Conservation (phyloP, 2,113 vertebrate genomes). For the Phaethon lepturus region DNA sequence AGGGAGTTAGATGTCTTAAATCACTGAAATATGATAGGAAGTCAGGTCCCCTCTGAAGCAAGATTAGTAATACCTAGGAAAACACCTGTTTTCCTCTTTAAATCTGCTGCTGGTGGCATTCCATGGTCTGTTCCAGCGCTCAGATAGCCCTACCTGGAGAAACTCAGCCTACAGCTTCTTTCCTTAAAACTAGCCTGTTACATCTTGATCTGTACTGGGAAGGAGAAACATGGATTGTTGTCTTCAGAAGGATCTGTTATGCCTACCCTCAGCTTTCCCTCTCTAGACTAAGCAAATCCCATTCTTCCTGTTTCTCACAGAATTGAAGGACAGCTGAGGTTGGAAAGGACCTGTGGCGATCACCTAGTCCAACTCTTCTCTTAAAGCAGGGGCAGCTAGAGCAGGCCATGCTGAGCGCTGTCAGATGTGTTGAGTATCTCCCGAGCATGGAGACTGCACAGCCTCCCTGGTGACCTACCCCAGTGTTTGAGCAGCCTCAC, state of each 20-base stretch:
- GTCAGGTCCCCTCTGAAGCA: neutral
- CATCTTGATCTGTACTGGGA: neutral
- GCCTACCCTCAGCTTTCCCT: neutral
- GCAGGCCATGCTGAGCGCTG: neutral
- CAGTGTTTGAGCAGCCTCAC: neutral
- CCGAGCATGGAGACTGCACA: neutral
- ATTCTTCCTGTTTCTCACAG: neutral
- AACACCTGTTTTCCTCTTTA: neutral
- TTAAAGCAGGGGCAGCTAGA: neutral
- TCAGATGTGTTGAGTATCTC: neutral
- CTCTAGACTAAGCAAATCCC: neutral
- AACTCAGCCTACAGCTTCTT: neutral
- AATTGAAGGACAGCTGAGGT: neutral
- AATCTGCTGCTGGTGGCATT: neutral
- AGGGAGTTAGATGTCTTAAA: neutral
- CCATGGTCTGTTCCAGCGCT: neutral
- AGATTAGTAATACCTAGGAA: neutral
- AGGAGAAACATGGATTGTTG: neutral
- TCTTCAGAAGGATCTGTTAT: neutral
- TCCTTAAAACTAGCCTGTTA: neutral
- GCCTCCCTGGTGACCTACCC: no score
- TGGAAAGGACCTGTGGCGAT: neutral
- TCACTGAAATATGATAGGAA: neutral
- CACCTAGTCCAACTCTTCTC: neutral
- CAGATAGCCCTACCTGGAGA: neutral